Percentiles rank a stretch among this genome's conserved stretches.
phyloP scores from a whole-genome alignment of 2,888 invertebrate species.

The Eupithecia dodoneata region DNA sequence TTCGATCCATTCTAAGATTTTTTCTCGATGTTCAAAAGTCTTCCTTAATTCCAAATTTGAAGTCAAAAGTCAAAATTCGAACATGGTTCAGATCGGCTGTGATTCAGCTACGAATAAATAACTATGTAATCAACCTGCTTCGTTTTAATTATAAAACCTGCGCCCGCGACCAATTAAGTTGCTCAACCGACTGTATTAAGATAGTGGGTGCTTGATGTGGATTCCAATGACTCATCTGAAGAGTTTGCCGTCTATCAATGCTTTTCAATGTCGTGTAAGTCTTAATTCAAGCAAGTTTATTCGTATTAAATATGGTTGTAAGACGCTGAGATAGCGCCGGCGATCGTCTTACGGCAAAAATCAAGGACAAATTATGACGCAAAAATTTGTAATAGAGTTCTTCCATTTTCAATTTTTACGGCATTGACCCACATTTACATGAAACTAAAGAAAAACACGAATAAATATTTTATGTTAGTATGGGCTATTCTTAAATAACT shows the following conservation, averaged over 20 bases:
- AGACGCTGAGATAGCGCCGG: background rate
- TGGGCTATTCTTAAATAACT: background rate
- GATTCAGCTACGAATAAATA: constrained; percentile 44
- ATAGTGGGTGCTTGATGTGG: constrained; percentile 10
- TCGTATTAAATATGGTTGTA: background rate
- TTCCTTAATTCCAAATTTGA: background rate
- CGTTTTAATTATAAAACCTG: constrained; percentile 63
- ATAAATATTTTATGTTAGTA: no score
- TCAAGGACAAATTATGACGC: background rate
- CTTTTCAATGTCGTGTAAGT: constrained; percentile 6
- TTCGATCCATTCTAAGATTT: background rate
- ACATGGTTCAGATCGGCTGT: background rate
- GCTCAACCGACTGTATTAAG: constrained; percentile 54
- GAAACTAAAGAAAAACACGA: background rate
- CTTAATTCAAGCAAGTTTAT: no score
- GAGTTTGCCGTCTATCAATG: constrained; percentile 1
- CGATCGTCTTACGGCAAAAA: background rate
- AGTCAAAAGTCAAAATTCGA: constrained; percentile 3
- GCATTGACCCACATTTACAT: background rate
- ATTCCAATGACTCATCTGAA: constrained; percentile 18
- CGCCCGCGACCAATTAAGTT: constrained; percentile 66
- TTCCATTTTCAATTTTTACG: background rate
- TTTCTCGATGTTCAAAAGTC: background rate
- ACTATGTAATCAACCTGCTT: constrained; percentile 52
- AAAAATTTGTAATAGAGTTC: background rate